Percentiles rank a stretch among this genome's conserved stretches.
These are phyloP conservation scores for Baryphthengus martii DNA, from an alignment of 2,113 vertebrate genomes.

Conservation along the genomic window DNA sequence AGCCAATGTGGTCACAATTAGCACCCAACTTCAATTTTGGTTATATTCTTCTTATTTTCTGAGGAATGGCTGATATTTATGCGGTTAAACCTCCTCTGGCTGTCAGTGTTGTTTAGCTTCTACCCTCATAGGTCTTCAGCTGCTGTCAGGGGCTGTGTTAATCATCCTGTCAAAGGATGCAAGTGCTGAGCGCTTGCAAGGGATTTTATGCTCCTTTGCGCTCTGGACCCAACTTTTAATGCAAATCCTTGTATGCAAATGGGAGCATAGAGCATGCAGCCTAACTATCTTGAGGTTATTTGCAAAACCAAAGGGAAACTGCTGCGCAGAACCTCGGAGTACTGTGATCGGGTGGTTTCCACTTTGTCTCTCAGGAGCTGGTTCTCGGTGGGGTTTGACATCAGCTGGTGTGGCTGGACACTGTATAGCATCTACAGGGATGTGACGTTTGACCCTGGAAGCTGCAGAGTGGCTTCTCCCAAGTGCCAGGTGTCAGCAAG, in stretches of 20 bases:
- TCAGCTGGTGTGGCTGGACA: rapidly evolving
- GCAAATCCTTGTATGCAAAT: neutral
- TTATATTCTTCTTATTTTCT: neutral
- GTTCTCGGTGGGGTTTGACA: neutral
- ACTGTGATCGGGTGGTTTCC: rapidly evolving
- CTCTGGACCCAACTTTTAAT: neutral
- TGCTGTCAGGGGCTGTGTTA: neutral
- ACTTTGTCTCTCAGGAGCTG: neutral
- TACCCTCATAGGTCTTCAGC: neutral
- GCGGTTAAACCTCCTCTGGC: neutral
- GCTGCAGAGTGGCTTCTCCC: neutral
- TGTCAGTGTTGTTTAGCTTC: neutral
- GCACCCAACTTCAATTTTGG: neutral
- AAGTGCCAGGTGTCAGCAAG: neutral
- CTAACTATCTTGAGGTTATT: neutral
- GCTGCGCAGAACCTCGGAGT: rapidly evolving
- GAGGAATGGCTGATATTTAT: neutral
- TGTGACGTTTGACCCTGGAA: neutral
- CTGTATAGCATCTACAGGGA: too few relatives aligned
- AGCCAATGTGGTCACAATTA: neutral
- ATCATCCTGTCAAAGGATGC: neutral
- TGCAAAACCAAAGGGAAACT: neutral
- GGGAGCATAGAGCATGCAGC: neutral
- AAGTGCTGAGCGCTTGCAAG: neutral
- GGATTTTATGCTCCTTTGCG: neutral